Percentiles rank a stretch among this genome's conserved stretches.
Conservation (phyloP, 2,113 vertebrate species). For the Brienomyrus brachyistius region DNA sequence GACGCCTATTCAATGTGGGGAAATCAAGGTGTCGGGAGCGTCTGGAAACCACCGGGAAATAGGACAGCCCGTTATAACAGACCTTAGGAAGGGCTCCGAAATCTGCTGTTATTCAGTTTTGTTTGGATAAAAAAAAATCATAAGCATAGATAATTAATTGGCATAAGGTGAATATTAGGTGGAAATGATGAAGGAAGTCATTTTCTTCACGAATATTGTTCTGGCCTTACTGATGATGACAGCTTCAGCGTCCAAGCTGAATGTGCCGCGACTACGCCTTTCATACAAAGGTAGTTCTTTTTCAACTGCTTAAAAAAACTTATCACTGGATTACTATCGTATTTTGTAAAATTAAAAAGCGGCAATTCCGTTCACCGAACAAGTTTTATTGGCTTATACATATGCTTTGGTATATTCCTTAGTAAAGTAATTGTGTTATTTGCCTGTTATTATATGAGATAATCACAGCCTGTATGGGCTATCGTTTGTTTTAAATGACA, state of each 20-base stretch:
- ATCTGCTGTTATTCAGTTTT: background rate
- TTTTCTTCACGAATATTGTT: constrained; percentile 12
- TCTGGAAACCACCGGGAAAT: background rate
- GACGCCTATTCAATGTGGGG: constrained; percentile 11
- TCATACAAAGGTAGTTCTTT: constrained; percentile 38
- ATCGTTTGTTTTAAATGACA: background rate
- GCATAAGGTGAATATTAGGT: background rate
- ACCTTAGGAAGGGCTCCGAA: background rate
- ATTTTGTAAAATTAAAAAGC: background rate
- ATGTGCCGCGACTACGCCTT: constrained; percentile 42
- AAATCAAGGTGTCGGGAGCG: constrained; percentile 9
- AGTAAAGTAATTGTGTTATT: background rate
- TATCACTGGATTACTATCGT: background rate
- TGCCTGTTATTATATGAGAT: background rate
- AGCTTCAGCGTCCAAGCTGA: constrained; percentile 28
- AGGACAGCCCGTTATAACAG: constrained; percentile 12
- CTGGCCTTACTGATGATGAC: constrained; percentile 19
- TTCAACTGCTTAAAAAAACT: background rate
- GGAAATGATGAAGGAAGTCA: constrained; percentile 31
- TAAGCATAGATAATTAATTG: background rate
- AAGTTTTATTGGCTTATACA: background rate
- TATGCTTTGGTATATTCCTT: background rate
- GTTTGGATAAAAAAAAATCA: background rate
- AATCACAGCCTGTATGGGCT: background rate
- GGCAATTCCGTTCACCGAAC: background rate